Conservation (phyloP, 2,113 vertebrate genomes). For the Acinonyx jubatus region DNA sequence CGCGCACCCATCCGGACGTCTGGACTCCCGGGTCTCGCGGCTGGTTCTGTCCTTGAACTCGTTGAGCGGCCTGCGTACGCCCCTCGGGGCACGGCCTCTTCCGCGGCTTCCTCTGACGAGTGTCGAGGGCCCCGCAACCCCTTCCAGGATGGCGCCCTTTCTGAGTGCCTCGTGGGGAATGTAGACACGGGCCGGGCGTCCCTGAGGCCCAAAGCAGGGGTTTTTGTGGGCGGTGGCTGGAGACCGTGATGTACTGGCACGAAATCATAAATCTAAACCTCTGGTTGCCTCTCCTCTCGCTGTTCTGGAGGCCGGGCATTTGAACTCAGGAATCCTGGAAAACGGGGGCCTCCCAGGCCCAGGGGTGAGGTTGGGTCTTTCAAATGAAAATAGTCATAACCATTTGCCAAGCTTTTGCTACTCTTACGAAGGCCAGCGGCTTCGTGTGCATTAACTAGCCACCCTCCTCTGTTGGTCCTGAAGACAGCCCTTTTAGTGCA, state of each 20-base stretch:
- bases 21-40: background rate
- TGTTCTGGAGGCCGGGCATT: background rate
- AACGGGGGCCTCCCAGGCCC: background rate
- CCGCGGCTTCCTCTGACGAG: background rate
- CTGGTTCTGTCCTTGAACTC: background rate
- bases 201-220: background rate
- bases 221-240: background rate
- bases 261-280: background rate
- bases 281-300: background rate
- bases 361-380: background rate
- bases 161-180: slow-evolving; percentile 7
- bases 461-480: background rate
- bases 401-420: background rate
- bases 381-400: background rate
- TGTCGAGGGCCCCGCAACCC: background rate
- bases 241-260: background rate
- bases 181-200: background rate
- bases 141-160: background rate
- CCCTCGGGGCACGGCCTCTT: too few relatives aligned
- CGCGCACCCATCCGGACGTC: too few relatives aligned
- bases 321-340: background rate
- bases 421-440: background rate
- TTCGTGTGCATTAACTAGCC: background rate
- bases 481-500: background rate
- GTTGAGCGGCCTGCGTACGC: background rate